These are phyloP conservation scores for Seira ritae DNA, from an alignment of 2,888 invertebrate genomes.

Conservation along the genomic window DNA sequence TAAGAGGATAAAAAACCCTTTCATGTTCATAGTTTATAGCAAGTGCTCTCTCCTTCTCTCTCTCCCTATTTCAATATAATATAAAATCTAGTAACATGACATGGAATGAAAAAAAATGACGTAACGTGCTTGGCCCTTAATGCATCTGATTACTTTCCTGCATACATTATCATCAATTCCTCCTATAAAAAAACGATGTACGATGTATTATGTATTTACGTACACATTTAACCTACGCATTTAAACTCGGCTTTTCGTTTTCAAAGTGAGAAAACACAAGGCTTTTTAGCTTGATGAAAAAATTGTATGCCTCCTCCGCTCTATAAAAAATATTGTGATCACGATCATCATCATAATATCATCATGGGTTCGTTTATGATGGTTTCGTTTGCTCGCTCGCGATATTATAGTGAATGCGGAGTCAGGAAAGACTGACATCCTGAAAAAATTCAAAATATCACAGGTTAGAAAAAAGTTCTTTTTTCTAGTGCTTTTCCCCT, in stretches of 20 bases:
- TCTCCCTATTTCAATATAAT: too few species aligned
- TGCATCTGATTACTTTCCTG: slow-evolving; percentile 11
- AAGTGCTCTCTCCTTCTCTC: too few species aligned
- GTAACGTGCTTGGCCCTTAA: slow-evolving; percentile 10
- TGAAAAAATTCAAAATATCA: background rate
- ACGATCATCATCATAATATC: too few species aligned
- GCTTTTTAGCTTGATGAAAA: background rate
- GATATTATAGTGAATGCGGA: too few species aligned
- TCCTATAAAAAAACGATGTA: background rate
- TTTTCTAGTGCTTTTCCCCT: too few species aligned
- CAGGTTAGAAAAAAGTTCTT: background rate
- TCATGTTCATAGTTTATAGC: background rate
- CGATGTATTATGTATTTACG: background rate
- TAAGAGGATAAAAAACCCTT: background rate
- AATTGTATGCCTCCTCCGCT: slow-evolving; percentile 2
- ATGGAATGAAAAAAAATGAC: slow-evolving; percentile 12
- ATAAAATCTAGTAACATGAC: slow-evolving; percentile 2
- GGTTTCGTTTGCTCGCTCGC: too few species aligned
- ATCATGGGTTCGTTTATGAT: background rate
- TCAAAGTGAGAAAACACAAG: background rate
- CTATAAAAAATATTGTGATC: slow-evolving; percentile 4
- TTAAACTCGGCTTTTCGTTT: slow-evolving; percentile 5
- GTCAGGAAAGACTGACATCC: slow-evolving; percentile 11
- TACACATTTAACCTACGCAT: background rate
- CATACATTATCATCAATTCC: background rate